A percentile compares a stretch with the other conserved stretches of the same genome.
These are phyloP conservation scores for Meda fulgida DNA, from an alignment of 2,797 vertebrate genomes.

Conservation along the genomic window DNA sequence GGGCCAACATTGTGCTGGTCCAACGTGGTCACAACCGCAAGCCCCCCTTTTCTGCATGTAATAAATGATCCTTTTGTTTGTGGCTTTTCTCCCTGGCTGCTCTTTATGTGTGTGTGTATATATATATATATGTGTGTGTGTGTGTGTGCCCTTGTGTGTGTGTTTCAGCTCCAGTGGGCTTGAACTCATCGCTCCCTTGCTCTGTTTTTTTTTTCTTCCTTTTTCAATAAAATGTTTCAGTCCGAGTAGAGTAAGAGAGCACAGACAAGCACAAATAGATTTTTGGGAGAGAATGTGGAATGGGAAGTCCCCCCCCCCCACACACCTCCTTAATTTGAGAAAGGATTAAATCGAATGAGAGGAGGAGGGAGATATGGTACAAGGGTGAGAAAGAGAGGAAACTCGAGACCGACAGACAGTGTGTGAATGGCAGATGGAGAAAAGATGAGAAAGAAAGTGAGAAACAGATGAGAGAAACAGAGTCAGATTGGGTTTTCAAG, in stretches of 20 bases:
- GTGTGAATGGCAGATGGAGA: constrained; percentile 6
- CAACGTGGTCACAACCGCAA: constrained; percentile 69
- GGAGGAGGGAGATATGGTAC: constrained; percentile 7
- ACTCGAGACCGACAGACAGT: constrained; percentile 22
- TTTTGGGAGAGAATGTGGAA: constrained; percentile 41
- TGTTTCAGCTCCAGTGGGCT: constrained; percentile 41
- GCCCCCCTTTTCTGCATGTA: constrained; percentile 66
- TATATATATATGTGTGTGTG: constrained; percentile 21
- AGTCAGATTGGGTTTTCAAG: constrained; percentile 26
- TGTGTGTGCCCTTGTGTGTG: constrained; percentile 23
- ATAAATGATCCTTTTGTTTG: constrained; percentile 82
- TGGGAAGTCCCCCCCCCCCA: constrained; percentile 19
- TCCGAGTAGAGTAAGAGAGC: constrained; percentile 30
- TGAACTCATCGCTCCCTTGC: constrained; percentile 46
- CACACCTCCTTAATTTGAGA: constrained; percentile 1
- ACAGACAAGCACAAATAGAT: constrained; percentile 51
- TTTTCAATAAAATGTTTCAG: constrained; percentile 31
- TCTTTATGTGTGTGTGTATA: constrained; percentile 13
- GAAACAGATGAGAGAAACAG: neutral
- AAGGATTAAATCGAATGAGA: constrained; percentile 34
- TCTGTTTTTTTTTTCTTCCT: neutral
- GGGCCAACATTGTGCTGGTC: constrained; percentile 76
- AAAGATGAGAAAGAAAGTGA: constrained; percentile 19
- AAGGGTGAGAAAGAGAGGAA: constrained; percentile 36
- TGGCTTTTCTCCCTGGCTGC: constrained; percentile 65